Evolutionary conservation across 2,797 vertebrate genomes (phyloP).

Genomic region (Sebastes vulpes): DNA sequence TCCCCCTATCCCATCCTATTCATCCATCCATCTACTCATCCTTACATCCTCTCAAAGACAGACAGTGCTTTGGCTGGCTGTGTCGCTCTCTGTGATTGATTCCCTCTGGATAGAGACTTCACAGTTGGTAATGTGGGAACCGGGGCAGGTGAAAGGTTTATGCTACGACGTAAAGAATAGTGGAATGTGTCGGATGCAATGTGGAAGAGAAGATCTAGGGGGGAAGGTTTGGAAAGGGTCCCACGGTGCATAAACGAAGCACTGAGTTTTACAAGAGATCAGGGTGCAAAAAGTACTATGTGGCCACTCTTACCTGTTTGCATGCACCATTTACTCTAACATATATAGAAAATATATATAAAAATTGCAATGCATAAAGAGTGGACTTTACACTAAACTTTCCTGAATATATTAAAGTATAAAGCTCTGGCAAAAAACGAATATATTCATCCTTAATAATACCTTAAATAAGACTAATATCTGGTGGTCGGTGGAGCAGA

Average conservation of each 20-base stretch:
- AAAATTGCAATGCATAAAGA: not conserved
- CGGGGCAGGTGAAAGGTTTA: constrained; percentile 81
- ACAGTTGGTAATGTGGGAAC: constrained; percentile 83
- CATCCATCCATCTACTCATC: constrained; percentile 24
- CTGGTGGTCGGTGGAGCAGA: not conserved
- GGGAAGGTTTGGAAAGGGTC: not conserved
- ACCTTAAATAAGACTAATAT: not conserved
- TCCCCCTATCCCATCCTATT: not conserved
- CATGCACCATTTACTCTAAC: not conserved
- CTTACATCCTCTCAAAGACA: constrained; percentile 33
- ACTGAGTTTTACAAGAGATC: not conserved
- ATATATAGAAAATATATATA: not conserved
- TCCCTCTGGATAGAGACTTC: constrained; percentile 82
- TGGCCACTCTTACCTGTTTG: not conserved
- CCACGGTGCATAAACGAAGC: not conserved
- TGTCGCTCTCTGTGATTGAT: constrained; percentile 69
- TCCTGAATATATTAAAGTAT: not conserved
- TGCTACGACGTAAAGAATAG: constrained; percentile 44
- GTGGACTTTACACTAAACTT: not conserved
- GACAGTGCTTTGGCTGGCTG: constrained; percentile 22
- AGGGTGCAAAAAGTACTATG: not conserved
- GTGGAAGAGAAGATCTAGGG: constrained; percentile 3
- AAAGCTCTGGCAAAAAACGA: not conserved
- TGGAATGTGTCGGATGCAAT: constrained; percentile 5
- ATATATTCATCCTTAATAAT: not conserved